Conservation (phyloP, 2,888 invertebrate species). For the Lycia hirtaria region DNA sequence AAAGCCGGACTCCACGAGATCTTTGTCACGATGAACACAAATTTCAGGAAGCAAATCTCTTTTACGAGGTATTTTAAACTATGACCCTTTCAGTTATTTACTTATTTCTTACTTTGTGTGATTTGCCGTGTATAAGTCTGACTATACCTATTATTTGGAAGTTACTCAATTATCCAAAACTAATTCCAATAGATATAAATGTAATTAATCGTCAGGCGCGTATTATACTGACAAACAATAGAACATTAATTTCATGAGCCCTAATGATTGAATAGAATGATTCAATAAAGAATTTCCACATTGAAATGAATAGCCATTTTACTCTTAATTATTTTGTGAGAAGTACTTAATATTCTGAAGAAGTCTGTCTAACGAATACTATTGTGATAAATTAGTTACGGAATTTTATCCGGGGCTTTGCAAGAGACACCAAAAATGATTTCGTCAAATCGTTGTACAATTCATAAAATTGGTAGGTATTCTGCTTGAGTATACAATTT, state of each 20-base stretch:
- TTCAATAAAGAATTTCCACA: slow-evolving; percentile 21
- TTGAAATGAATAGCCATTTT: slow-evolving; percentile 23
- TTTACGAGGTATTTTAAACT: slow-evolving; percentile 67
- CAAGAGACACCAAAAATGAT: background rate
- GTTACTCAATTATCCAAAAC: background rate
- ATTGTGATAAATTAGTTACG: slow-evolving; percentile 17
- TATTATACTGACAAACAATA: slow-evolving; percentile 11
- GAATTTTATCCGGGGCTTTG: slow-evolving; percentile 10
- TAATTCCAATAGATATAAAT: background rate
- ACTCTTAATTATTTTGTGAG: slow-evolving; percentile 21
- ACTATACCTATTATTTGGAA: too few relatives aligned
- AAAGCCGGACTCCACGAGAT: slow-evolving; percentile 78
- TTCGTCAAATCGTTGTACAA: too few relatives aligned
- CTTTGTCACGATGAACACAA: slow-evolving; percentile 78
- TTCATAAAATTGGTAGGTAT: background rate
- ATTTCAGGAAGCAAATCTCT: slow-evolving; percentile 72
- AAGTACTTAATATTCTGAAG: slow-evolving; percentile 27
- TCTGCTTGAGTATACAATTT: too few relatives aligned
- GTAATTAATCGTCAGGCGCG: background rate
- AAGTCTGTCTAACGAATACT: slow-evolving; percentile 28
- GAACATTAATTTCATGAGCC: slow-evolving; percentile 15
- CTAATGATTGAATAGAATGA: slow-evolving; percentile 24
- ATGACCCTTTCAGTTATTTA: slow-evolving; percentile 62
- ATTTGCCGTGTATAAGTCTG: too few relatives aligned
- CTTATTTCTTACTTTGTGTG: slow-evolving; percentile 37